A percentile compares a stretch with the other conserved stretches of the same genome.
phyloP scores from a whole-genome alignment of 1,140 invertebrate species.

The Atta cephalotes region DNA sequence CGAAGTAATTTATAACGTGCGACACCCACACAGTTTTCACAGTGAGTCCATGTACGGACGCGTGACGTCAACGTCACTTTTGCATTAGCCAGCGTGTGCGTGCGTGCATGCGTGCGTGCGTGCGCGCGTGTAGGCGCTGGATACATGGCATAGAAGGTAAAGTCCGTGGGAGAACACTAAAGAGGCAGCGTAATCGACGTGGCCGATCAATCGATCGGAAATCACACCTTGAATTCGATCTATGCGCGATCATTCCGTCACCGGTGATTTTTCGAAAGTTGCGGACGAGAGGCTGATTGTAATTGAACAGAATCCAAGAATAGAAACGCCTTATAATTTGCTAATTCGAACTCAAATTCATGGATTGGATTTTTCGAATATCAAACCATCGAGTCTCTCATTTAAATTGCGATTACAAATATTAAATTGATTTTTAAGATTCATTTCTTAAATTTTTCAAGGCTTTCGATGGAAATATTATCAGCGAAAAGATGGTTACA shows the following conservation, averaged over 20 bases:
- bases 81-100: conserved; percentile 77
- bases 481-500: neutral
- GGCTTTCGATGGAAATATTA: neutral
- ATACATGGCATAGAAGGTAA: conserved; percentile 78
- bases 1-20: conserved; percentile 79
- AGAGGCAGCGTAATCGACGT: conserved; percentile 55
- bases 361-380: neutral
- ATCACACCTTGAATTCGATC: conserved; percentile 25
- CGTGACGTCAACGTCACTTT: conserved; percentile 82
- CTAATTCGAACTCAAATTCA: neutral
- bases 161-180: conserved; percentile 77
- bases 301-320: conserved; percentile 1
- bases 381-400: neutral
- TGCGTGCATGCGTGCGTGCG: conserved; percentile 63
- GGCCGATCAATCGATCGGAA: conserved; percentile 35
- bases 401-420: neutral
- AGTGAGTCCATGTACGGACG: conserved; percentile 79
- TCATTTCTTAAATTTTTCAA: neutral
- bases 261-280: neutral
- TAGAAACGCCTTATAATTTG: neutral
- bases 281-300: neutral
- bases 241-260: neutral
- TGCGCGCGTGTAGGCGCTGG: conserved; percentile 73
- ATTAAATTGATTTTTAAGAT: neutral
- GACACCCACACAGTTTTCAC: conserved; percentile 77